These are phyloP conservation scores for Xestoiulus laeticollis DNA, from an alignment of 2,888 invertebrate species.

Conservation along the genomic window DNA sequence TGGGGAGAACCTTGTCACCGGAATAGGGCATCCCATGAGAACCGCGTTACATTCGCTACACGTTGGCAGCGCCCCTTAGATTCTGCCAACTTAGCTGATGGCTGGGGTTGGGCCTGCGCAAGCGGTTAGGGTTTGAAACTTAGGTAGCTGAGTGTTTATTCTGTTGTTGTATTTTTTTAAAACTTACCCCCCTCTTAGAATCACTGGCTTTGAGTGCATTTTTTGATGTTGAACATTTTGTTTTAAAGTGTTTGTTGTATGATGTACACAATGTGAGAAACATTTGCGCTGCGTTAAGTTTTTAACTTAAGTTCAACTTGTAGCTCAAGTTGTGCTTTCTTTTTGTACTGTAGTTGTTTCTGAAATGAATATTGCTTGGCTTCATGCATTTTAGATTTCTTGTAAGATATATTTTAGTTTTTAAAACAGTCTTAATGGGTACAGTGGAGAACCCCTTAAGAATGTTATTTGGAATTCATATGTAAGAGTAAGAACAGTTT, in stretches of 20 bases:
- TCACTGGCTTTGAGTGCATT: conserved; percentile 21
- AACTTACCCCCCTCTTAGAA: not conserved
- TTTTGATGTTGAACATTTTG: not conserved
- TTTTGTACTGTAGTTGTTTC: not conserved
- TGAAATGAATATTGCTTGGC: not conserved
- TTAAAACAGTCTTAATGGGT: not conserved
- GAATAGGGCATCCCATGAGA: not conserved
- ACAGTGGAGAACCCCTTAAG: not conserved
- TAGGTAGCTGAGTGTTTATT: not conserved
- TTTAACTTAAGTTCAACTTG: not conserved
- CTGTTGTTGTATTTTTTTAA: not conserved
- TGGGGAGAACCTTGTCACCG: not conserved
- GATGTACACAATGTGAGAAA: not conserved
- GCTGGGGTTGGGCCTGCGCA: not conserved
- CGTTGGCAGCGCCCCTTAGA: not conserved
- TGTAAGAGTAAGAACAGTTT: not conserved
- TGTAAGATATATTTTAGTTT: not conserved
- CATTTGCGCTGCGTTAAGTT: not conserved
- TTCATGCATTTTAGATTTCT: not conserved
- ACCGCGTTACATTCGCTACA: not conserved
- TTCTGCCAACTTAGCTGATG: not conserved
- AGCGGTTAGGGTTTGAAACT: not conserved
- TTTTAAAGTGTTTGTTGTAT: not conserved
- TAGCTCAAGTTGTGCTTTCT: not conserved
- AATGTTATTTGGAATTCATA: not conserved